Base-by-base conservation (phyloP, 2,113 vertebrate species). In the Uria lomvia region DNA sequence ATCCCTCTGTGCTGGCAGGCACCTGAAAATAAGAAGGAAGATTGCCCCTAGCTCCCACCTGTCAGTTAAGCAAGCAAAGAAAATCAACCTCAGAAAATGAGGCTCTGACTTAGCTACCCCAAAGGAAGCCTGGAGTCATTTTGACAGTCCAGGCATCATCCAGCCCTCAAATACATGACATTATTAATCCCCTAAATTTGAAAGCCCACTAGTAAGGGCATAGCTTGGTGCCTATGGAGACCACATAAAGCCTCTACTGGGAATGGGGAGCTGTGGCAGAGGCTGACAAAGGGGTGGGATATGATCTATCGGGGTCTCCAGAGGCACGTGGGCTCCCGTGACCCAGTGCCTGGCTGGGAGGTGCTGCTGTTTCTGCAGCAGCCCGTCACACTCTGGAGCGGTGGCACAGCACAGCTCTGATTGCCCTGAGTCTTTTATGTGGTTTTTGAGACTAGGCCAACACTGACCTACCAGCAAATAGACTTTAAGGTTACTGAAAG, bases 311-410 rank as follows among this genome's bases (percentile, higher is more conserved):
- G 5, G 45, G 15, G 11, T 71, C 22, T 85, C 38, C 68, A 67
- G 81, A 74, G 47, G 30, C 30, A 53, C 0, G 1, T 0, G 8
- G 16, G 13, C 32, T 77, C 30, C 32, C 1, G 1, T 5, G 19
- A 53, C 21, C 52, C 50, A 9, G 22, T 42, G 52, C 20, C 27
- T 72, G 56, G 4, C n/a, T 74, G 22, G n/a, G 21, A 75, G 65
- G 12, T 82, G 50, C 73, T 26, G 11, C 42, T 32, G n/a, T 56
- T 72, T 53, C 66, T 85, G 38, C 84, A 87, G 77, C 26, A 43
- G 42, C 55, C 36, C 5, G 0, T 40, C 3, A 0, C 8, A 11
- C 27, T 77, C n/a, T 29, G 43, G 32, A 89, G 3, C 38, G 49
- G 42, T 5, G n/a, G 19, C n/a, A 67, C 50, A 29, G 59, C 50